phyloP scores from a whole-genome alignment of 2,888 invertebrate genomes.

The Ennomos erosarius region DNA sequence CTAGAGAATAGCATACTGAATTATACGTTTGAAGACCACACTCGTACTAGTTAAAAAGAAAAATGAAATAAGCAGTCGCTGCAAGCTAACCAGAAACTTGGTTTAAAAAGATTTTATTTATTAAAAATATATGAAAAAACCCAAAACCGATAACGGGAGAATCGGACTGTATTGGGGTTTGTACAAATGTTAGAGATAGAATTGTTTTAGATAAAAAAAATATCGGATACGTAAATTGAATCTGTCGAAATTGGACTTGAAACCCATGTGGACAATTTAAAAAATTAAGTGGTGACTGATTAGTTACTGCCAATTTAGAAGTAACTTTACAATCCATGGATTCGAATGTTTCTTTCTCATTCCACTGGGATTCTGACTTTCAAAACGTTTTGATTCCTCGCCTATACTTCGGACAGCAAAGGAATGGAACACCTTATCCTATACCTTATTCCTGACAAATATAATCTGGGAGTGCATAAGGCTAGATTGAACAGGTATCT shows the following conservation, averaged over 20 bases:
- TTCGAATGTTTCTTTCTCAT: no score
- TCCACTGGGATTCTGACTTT: no score
- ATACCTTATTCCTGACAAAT: no score
- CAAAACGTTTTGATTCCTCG: no score
- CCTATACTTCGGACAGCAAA: no score
- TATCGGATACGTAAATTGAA: slow-evolving; percentile 35
- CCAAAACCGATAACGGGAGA: slow-evolving; percentile 47
- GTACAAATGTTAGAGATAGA: slow-evolving; percentile 36
- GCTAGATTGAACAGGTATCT: no score
- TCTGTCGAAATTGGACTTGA: slow-evolving; percentile 17
- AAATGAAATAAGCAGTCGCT: slow-evolving; percentile 44
- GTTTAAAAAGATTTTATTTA: slow-evolving; percentile 38
- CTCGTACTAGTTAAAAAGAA: slow-evolving; percentile 47
- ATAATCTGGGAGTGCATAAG: no score
- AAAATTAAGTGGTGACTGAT: no score
- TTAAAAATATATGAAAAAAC: slow-evolving; percentile 36
- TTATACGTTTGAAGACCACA: slow-evolving; percentile 49
- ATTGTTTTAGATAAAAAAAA: slow-evolving; percentile 31
- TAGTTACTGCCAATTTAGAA: no score
- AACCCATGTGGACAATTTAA: not conserved
- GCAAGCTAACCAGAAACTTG: slow-evolving; percentile 46
- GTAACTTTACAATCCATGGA: no score
- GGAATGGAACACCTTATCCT: no score
- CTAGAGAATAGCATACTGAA: slow-evolving; percentile 41
- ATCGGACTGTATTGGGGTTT: slow-evolving; percentile 39